Base-by-base conservation (phyloP, 2,888 invertebrate genomes). In the Spilosoma lubricipeda region DNA sequence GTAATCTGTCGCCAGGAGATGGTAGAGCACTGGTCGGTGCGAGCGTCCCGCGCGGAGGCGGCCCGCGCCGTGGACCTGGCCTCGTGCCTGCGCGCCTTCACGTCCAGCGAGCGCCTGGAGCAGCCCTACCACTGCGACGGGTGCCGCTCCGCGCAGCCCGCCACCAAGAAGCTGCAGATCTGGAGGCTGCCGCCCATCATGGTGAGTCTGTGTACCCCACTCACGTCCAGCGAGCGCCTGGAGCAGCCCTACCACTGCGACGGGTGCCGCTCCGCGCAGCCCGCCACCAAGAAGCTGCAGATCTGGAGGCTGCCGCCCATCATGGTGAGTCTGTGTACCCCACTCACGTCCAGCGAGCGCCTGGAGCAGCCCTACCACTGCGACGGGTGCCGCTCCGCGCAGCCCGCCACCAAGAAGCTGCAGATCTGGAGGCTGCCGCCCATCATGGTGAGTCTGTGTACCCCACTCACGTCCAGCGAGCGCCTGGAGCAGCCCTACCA, bases 401-500 rank as follows among this genome's bases (percentile, higher is more conserved):
- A 98, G 89, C 97, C 98, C 73, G 98, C 99, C 73, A 97, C 98
- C 82, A 99, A 99, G 94, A 98, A 98, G 90, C 96, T 99, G 89
- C 98, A 99, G 92, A 98, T 99, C 72, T 99, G 99, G 99, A 96
- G 98, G 83, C 93, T 98, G 83, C 99, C 99, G 75, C 98, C 99
- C 20, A 97, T 99, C 85, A 94, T 99, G 91, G 98, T 98, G 27
- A 59, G 59, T 59, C 3, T 27, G 59, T 59, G 59, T 59, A 30
- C 59, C 15, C 30, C 59, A 0, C 15, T 27, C 67, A 27, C 66
- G 13, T n/a, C 66, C n/a, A 66, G 42, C 66, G 66, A 67, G 39
- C 7, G 11, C 7, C 39, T 67, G 66, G 42, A 67, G 42, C 66
- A 39, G 42, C 39, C 11, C 42, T 66, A 98, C 95, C 98, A 97